phyloP scores from a whole-genome alignment of 2,113 vertebrate genomes.

The Bos javanicus region DNA sequence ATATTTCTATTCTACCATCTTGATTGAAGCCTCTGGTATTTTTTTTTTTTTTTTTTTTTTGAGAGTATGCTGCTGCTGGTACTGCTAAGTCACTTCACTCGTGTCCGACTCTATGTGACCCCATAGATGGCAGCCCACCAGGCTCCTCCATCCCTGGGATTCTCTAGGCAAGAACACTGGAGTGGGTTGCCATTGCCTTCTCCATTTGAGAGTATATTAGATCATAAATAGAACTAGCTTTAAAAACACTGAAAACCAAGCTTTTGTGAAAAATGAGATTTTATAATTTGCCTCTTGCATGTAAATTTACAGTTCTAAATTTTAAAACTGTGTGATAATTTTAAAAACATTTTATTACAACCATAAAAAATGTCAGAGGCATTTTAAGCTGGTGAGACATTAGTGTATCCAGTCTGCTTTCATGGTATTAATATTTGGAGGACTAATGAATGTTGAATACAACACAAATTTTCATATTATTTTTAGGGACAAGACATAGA shows the following conservation, averaged over 20 bases:
- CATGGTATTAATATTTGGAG: background rate
- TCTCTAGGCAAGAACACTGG: no score
- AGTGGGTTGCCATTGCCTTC: no score
- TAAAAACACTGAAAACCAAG: background rate
- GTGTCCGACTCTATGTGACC: no score
- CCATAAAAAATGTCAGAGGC: background rate
- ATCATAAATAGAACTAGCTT: background rate
- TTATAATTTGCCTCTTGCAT: background rate
- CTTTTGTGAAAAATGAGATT: background rate
- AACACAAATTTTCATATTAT: background rate
- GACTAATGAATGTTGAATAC: background rate
- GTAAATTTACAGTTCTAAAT: background rate
- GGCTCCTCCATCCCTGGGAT: no score
- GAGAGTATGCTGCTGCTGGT: background rate
- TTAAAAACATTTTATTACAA: constrained; percentile 9
- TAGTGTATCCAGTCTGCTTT: background rate
- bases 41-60: background rate
- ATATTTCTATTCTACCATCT: background rate
- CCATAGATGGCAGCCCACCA: no score
- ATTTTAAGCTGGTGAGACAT: background rate
- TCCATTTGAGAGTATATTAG: background rate
- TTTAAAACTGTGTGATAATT: background rate
- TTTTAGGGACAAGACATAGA: constrained; percentile 68
- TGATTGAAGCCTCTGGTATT: background rate
- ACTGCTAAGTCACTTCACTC: no score